phyloP scores from a whole-genome alignment of 2,113 vertebrate species.

The Erinaceus europaeus region DNA sequence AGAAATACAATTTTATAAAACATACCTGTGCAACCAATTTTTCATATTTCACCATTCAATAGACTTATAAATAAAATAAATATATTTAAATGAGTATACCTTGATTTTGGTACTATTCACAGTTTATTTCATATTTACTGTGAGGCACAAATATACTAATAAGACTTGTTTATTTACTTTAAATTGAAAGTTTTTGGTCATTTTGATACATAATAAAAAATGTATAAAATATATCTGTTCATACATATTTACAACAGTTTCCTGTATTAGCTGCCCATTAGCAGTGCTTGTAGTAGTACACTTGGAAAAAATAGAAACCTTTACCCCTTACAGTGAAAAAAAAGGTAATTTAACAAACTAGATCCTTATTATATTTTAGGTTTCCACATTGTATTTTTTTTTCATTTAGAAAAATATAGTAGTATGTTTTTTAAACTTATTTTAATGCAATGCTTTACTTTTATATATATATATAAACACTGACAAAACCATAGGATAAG shows the following conservation, averaged over 20 bases:
- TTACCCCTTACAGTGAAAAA: neutral
- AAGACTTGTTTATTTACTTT: constrained; percentile 30
- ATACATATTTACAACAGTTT: neutral
- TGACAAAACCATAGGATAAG: too few species aligned
- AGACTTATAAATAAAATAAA: constrained; percentile 15
- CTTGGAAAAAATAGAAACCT: neutral
- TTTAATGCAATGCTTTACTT: constrained; percentile 35
- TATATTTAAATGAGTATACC: neutral
- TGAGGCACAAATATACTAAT: neutral
- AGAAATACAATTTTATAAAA: constrained; percentile 30
- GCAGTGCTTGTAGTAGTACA: neutral
- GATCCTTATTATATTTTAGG: neutral
- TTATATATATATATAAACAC: too few species aligned
- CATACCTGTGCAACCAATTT: neutral
- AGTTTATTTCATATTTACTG: constrained; percentile 5
- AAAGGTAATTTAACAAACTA: neutral
- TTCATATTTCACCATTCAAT: neutral
- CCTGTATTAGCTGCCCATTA: neutral
- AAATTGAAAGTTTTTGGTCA: neutral
- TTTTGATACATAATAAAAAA: neutral
- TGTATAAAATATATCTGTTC: neutral
- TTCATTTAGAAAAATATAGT: constrained; percentile 1
- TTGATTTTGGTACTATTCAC: constrained; percentile 13
- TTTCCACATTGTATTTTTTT: neutral
- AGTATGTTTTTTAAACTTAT: constrained; percentile 1